Evolutionary conservation across 2,113 vertebrate species (phyloP), one percentile per base, ranked within the genome.

Genomic region (Poeciliopsis retropinna): DNA sequence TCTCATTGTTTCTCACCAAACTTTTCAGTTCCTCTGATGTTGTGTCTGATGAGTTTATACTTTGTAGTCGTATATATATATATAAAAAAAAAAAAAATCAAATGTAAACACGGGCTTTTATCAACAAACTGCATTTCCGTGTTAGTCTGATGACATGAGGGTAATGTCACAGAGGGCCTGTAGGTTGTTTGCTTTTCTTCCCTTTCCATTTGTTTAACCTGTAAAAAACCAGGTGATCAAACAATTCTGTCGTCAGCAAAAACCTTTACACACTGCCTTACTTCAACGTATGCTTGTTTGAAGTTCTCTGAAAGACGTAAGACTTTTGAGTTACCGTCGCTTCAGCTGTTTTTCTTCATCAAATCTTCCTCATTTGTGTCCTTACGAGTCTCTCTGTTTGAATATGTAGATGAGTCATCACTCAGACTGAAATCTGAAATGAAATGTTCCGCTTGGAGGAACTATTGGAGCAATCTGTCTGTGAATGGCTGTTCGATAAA

Each of bases 151-250:
- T 39, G 17, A n/a, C n/a, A n/a, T n/a, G 3, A 57, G 22, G 65
- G 14, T 60, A 73, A 61, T 73, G 64, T 76, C 47, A 32, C 14
- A 3, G 19, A 37, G 10, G 14, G 5, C 12, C 31, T 67, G 28
- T 29, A 29, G 5, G 28, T 19, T 91, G 57, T 83, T 83, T 89
- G 34, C n/a, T 69, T 30, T 67, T 30, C 70, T 77, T 75, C 71
- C 30, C 25, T 13, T 67, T 63, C 29, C 14, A 60, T 89, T 88
- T 87, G 75, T 82, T 87, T 71, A 88, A 77, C 75, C 75, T 44
- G 85, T 67, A 85, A 87, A 89, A 89, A 57, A 84, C 83, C 87
- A 85, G 86, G 86, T 75, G 37, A 11, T 63, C 68, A 75, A 69
- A 75, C 30, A 47, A 64, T 66, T 82, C 74, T 79, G 76, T 73